Evolutionary conservation across 2,797 vertebrate species (phyloP), one percentile per base, ranked within the genome.

Genomic region (Ispidina picta): DNA sequence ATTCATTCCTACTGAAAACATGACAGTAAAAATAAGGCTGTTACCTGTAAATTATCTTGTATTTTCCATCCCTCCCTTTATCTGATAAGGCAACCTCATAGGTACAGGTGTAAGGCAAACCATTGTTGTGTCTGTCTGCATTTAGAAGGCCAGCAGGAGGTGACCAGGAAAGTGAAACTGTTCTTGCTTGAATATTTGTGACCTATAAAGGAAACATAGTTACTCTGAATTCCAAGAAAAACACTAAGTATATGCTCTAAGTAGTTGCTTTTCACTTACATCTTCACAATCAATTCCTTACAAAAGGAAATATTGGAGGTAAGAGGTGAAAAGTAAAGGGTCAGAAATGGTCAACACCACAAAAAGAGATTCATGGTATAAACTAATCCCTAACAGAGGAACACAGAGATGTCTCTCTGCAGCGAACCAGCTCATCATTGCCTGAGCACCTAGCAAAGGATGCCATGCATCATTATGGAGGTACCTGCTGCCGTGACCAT

Each of bases 11-110:
- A 69, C 31, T 2, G 1, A 52, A 73, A 79, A 35, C 12, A 56
- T 1, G 51, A 41, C 26, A 5, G 23, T 22, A 71, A 76, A 91
- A 60, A 52, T 8, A 2, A 59, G 5, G 60, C 20, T 0, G 14
- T 90, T 97, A 99, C 99, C 99, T 99, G 98, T 99, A 99, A 97
- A 99, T 98, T 76, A 98, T 96, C 93, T 98, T 98, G 97, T 98
- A 99, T 89, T 99, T 99, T 92, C 99, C 99, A 62, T 99, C 99
- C 35, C 98, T 98, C 44, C 99, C 99, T 97, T 99, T 99, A 93
- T 99, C 99, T 12, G 99, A 99, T 94, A 99, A 98, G 95, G 98
- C 98, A 83, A 99, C 98, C 96, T 99, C 99, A 2, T 99, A 99
- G 96, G 98, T 98, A 97, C 98, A 99, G 88, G 98, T 97, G 93